phyloP scores from a whole-genome alignment of 2,797 vertebrate genomes.

The Huso huso region DNA sequence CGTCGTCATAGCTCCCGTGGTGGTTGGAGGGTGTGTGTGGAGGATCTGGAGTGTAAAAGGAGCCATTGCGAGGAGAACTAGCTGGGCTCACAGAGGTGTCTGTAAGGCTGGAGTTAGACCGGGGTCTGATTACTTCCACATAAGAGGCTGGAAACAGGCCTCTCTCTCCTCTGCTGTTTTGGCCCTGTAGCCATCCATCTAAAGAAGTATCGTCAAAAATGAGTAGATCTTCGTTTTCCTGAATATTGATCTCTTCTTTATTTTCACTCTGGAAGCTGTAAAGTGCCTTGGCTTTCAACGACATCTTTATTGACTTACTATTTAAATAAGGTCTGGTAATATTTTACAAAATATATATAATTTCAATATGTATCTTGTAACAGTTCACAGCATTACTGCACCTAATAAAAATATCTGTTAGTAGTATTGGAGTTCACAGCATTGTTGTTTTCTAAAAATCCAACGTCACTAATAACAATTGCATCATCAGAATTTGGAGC shows the following conservation, averaged over 20 bases:
- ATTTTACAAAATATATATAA: no score
- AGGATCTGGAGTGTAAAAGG: conserved; percentile 45
- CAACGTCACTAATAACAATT: no score
- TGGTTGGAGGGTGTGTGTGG: conserved; percentile 48
- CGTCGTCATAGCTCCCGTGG: conserved; percentile 71
- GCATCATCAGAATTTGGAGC: no score
- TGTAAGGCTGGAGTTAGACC: conserved; percentile 64
- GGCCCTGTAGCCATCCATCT: conserved; percentile 90
- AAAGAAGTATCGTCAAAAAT: conserved; percentile 85
- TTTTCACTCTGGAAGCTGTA: conserved; percentile 94
- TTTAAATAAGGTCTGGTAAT: no score
- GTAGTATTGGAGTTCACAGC: no score
- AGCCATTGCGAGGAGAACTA: conserved; percentile 65
- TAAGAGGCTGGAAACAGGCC: conserved; percentile 97
- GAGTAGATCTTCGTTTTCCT: conserved; percentile 85
- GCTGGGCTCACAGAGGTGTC: conserved; percentile 70
- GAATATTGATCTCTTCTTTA: conserved; percentile 92
- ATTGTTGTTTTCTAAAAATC: no score
- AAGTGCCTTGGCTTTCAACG: conserved; percentile 83
- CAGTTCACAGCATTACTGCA: no score
- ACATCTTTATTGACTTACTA: conserved; percentile 58
- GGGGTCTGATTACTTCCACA: conserved; percentile 75
- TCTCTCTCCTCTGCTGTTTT: conserved; percentile 83
- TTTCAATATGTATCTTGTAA: no score
- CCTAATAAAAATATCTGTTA: no score